A percentile compares a stretch with the other conserved stretches of the same genome.
phyloP scores from a whole-genome alignment of 2,113 vertebrate genomes.

The Polypterus senegalus region DNA sequence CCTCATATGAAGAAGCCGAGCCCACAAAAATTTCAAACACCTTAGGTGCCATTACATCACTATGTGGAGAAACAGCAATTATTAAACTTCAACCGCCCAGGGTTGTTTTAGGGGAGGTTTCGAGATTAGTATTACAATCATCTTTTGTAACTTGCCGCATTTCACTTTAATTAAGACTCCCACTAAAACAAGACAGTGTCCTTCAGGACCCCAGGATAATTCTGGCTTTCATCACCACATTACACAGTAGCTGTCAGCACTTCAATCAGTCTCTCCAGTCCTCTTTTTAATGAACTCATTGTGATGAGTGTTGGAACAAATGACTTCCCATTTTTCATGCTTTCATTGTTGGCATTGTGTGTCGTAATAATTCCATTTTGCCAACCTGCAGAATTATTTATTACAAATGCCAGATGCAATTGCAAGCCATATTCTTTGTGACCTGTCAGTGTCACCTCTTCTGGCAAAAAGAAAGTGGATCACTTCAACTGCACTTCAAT shows the following conservation, averaged over 20 bases:
- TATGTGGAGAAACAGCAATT: too few species aligned
- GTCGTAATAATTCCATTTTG: conserved; percentile 26
- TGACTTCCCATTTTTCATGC: conserved; percentile 40
- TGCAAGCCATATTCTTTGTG: conserved; percentile 46
- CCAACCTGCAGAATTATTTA: conserved; percentile 36
- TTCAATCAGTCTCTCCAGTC: conserved; percentile 43
- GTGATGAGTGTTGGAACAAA: conserved; percentile 36
- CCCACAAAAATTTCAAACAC: too few species aligned
- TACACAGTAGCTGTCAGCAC: conserved; percentile 27
- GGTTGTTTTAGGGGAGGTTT: too few species aligned
- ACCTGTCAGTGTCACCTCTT: conserved; percentile 42
- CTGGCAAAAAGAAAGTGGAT: neutral
- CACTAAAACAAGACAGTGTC: neutral
- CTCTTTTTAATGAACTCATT: conserved; percentile 41
- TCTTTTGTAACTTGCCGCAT: too few species aligned
- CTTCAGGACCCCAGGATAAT: neutral
- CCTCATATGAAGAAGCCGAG: too few species aligned
- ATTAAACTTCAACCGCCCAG: too few species aligned
- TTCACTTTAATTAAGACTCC: too few species aligned
- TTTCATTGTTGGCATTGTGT: conserved; percentile 42
- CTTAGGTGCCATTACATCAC: too few species aligned
- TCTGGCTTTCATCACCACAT: neutral
- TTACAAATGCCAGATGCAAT: conserved; percentile 43
- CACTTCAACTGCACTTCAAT: neutral
- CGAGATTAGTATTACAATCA: too few species aligned